These are phyloP conservation scores for Aegypius monachus DNA, from an alignment of 2,113 vertebrate genomes.

Conservation along the genomic window DNA sequence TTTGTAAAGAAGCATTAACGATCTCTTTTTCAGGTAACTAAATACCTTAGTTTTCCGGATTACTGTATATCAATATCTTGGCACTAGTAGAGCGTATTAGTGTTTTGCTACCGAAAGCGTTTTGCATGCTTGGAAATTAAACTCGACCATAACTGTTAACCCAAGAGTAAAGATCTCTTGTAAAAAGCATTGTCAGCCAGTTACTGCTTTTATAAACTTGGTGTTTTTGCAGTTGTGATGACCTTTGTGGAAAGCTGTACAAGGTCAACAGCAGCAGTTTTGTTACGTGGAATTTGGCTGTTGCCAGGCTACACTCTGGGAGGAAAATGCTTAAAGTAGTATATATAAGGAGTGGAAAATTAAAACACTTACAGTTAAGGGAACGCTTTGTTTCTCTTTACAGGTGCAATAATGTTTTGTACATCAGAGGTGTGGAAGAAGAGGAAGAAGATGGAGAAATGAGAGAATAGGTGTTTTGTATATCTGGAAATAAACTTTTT, in stretches of 20 bases:
- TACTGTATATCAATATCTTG: neutral
- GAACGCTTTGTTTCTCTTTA: constrained; percentile 15
- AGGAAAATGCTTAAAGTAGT: neutral
- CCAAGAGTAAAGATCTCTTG: neutral
- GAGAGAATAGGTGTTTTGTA: constrained; percentile 88
- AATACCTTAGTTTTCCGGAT: neutral
- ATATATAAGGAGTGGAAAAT: neutral
- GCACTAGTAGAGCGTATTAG: no score
- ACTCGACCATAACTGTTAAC: neutral
- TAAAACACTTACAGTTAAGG: neutral
- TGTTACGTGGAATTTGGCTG: neutral
- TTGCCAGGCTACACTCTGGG: neutral
- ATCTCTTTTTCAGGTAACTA: neutral
- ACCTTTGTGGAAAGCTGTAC: neutral
- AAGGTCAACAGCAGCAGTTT: neutral
- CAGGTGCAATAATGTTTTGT: constrained; percentile 98
- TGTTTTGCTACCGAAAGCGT: neutral
- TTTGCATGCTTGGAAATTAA: neutral
- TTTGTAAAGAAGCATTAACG: fast-evolving
- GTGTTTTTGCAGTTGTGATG: fast-evolving
- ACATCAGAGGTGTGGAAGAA: constrained; percentile 98
- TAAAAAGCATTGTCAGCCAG: fast-evolving
- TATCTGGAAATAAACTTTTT: constrained; percentile 71
- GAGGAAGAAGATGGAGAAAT: constrained; percentile 99
- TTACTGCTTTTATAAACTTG: neutral